Conservation (phyloP, 2,888 invertebrate species). For the Smittia aterrima region DNA sequence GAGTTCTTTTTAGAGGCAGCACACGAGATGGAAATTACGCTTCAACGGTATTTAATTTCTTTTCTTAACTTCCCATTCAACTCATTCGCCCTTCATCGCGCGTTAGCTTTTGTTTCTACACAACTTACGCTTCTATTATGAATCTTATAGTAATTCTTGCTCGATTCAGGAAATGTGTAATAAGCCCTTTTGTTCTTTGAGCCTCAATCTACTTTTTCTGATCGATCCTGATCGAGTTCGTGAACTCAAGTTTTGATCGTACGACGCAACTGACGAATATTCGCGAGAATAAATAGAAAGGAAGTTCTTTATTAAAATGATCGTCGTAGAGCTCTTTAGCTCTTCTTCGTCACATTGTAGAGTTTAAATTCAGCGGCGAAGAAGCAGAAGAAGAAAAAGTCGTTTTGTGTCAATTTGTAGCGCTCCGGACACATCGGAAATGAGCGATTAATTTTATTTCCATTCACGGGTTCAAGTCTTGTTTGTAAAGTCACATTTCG, state of each 20-base stretch:
- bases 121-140: slow-evolving; percentile 10
- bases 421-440: slow-evolving; percentile 41
- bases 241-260: background rate
- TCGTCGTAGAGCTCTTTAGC: background rate
- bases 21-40: slow-evolving; percentile 25
- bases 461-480: background rate
- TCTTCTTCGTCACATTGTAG: background rate
- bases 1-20: slow-evolving; percentile 2
- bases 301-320: background rate
- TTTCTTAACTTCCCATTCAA: slow-evolving; percentile 20
- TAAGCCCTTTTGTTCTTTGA: background rate
- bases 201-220: background rate
- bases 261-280: no score
- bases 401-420: slow-evolving; percentile 40
- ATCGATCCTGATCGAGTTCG: slow-evolving; percentile 8
- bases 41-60: slow-evolving; percentile 40
- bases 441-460: slow-evolving; percentile 35
- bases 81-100: slow-evolving; percentile 1
- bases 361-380: background rate
- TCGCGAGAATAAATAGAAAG: no score
- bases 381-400: background rate
- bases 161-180: slow-evolving; percentile 29
- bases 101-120: slow-evolving; percentile 25
- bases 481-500: background rate
- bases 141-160: background rate